Base-by-base conservation (phyloP, 1,140 invertebrate genomes). In the Halyomorpha halys region DNA sequence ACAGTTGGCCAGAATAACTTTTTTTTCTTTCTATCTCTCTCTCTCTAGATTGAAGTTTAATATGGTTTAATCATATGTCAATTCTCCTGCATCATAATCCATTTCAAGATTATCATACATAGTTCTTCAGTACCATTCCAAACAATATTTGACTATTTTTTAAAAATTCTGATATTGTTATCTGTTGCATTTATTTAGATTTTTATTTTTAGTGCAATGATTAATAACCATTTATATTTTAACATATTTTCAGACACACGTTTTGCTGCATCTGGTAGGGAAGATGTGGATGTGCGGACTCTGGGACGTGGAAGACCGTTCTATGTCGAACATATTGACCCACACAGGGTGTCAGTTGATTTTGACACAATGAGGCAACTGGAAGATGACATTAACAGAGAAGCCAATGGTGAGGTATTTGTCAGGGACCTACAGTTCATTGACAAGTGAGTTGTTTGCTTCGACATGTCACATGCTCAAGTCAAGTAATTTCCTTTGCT, bases 211-310 rank as follows among this genome's bases (percentile, higher is more conserved):
- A 70, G 49, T 3, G 59, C 61, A 19, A 3, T 47, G 16, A 19
- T 60, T 61, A 56, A 61, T 60, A 60, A 23, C n/a, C 67, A 65
- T 61, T 68, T 56, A 25, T 53, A 53, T 69, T 72, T 34, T 39
- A 0, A 16, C 39, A 69, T 76, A 18, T 51, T 68, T 68, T 13
- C 65, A 78, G 77, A 78, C 72, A 70, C 74, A 70, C 82, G 88
- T 74, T 85, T 97, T 82, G 85, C 90, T 68, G 84, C 94, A 6
- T 95, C 93, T 64, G 95, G 95, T 0, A 78, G 95, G 62, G 95
- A 98, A 78, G 95, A 98, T 78, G 91, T 93, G 0, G 93, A 97
- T 77, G 92, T 97, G 0, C 75, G 90, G 54, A 91, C 87, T 73
- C 73, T 97, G 44, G 89, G 91, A n/a, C 78, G 78, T 59, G 94